Evolutionary conservation across 2,888 invertebrate genomes (phyloP), one percentile per base, ranked within the genome.

Genomic region (Allolobophora icterica): DNA sequence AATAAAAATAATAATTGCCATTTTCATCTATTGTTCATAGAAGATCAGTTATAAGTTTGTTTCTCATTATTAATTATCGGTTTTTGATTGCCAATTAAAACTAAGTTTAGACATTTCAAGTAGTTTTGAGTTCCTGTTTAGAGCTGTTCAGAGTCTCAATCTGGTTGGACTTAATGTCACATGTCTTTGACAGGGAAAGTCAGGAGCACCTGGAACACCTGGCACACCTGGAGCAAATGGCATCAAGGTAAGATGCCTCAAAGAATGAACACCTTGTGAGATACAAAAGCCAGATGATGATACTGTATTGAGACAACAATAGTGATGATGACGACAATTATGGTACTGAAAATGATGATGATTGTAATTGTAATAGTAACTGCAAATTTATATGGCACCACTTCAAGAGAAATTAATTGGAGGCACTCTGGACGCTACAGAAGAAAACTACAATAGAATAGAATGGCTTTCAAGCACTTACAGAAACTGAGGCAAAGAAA

Each of bases 221-320:
- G 91, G 91, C 19, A 38, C 89, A n/a, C 91, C 91, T n/a, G 91
- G 91, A 38, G 91, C 89, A 24, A 91, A 83, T 71, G 91, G 91
- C 30, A 35, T 52, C 42, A 58, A 87, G 35, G 91, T 90, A 45
- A 33, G 90, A 30, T 30, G 8, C 40, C 34, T 89, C 30, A 89
- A 21, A 42, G n/a, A 42, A 30, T n/a, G 0, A 71, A 71, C 13
- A 24, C 52, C 52, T 58, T 24, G 21, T 33, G 34, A 42, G 34
- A 42, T 45, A 58, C 21, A 42, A 42, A 42, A 42, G 17, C 24
- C 24, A 19, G 52, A 52, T 52, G 24, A 52, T 52, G 19, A 52
- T 52, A 42, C 5, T 71, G 30, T n/a, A n/a, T 71, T 71, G 8
- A n/a, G n/a, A 30, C 71, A 30, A 71, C 6, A 52, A 52, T 24